phyloP scores from a whole-genome alignment of 2,888 invertebrate genomes.

The Hipparchia semele region DNA sequence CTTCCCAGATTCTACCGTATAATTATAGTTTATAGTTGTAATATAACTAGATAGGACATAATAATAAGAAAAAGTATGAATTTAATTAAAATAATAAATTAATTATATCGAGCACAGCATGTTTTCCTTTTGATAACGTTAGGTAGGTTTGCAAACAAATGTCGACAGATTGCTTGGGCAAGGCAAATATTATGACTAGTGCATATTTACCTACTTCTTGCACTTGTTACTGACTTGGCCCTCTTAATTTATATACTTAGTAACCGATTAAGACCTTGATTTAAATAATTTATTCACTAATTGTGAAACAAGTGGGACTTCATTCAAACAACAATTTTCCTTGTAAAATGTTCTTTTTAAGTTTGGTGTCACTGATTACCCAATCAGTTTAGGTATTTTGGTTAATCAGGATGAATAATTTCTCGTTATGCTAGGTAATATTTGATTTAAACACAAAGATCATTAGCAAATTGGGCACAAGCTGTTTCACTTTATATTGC shows the following conservation, averaged over 20 bases:
- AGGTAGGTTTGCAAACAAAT: slow-evolving; percentile 48
- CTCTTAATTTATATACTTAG: slow-evolving; percentile 39
- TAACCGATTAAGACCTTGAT: slow-evolving; percentile 35
- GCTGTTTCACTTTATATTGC: background rate
- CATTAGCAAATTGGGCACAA: no score
- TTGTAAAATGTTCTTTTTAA: slow-evolving; percentile 5
- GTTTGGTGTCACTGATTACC: background rate
- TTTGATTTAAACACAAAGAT: background rate
- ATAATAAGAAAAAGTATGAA: background rate
- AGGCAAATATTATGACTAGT: slow-evolving; percentile 52
- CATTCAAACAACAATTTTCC: slow-evolving; percentile 12
- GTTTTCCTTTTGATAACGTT: slow-evolving; percentile 48
- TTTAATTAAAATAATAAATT: slow-evolving; percentile 9
- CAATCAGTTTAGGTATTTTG: background rate
- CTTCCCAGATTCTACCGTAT: no score
- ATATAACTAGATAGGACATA: no score
- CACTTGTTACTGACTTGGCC: slow-evolving; percentile 39
- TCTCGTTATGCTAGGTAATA: background rate
- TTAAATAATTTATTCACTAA: slow-evolving; percentile 27
- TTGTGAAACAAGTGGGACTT: slow-evolving; percentile 21
- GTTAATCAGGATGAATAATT: background rate
- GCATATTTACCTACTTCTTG: slow-evolving; percentile 31
- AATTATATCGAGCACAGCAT: slow-evolving; percentile 21
- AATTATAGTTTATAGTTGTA: no score
- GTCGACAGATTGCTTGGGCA: slow-evolving; percentile 48